Base-by-base conservation (phyloP, 2,797 vertebrate genomes). In the Megaceryle alcyon region DNA sequence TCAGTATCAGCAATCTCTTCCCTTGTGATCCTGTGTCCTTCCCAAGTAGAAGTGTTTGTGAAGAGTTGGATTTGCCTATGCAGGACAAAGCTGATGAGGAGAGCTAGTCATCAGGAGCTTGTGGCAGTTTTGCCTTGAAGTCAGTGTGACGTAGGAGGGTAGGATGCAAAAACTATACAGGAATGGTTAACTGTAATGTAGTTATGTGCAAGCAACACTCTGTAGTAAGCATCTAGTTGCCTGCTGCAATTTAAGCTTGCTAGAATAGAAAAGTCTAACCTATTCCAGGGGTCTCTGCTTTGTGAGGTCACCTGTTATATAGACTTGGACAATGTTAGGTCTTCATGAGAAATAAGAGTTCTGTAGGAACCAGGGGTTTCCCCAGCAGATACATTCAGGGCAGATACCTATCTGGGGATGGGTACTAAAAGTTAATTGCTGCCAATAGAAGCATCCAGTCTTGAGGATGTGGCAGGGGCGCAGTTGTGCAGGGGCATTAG, bases 171-270 rank as follows among this genome's bases (percentile, higher is more conserved):
- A 90, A 12, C 22, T 41, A 9, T 28, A 1, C 21, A 56, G 61
- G 25, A 64, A 71, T 57, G 3, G 0, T 0, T 0, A 39, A 53
- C 19, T 68, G 21, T 35, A 25, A 3, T 3, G 12, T 9, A 46
- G 7, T 33, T 44, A n/a, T 37, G 37, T 95, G 98, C 98, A 98
- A 98, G 98, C 97, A 98, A 98, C 98, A 98, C 98, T 98, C 98
- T 98, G 98, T 98, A 96, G 95, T 97, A 97, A 98, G 98, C 96
- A 96, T 94, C 7, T 63, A 56, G 39, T 92, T 93, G 85, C 98
- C 96, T 98, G 96, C 88, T 97, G 95, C 98, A 98, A 98, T 98
- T 98, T 98, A 93, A 90, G 98, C 98, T 98, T 98, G 98, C 98
- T 95, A 98, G 33, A 98, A 43, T 75, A 98, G 97, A 94, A 23